Percentiles rank a stretch among this genome's conserved stretches.
Evolutionary conservation across 2,888 invertebrate species (phyloP).

Genomic region (Hetaerina titia): DNA sequence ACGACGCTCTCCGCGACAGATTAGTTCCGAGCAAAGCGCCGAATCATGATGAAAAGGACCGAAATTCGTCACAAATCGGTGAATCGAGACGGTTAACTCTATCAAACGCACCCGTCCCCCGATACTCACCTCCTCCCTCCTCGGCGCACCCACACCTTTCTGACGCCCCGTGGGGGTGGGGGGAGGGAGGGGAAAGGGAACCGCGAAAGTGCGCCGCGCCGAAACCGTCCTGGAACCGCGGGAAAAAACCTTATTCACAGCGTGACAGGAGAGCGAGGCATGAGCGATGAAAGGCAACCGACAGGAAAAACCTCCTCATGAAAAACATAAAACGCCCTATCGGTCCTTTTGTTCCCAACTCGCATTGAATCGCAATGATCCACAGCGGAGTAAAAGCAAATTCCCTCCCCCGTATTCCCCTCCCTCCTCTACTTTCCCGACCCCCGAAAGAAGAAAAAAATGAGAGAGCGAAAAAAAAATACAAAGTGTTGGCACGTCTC

Average conservation of each 20-base stretch:
- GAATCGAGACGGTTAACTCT: no score
- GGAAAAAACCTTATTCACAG: neutral
- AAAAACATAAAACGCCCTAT: neutral
- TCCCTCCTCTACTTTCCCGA: no score
- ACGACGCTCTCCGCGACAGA: no score
- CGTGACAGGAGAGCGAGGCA: neutral
- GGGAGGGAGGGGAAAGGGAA: neutral
- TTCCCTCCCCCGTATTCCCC: neutral
- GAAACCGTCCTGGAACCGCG: no score
- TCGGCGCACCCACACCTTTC: neutral
- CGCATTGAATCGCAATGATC: conserved; percentile 1
- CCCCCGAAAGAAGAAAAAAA: no score
- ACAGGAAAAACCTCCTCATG: neutral
- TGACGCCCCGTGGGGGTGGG: neutral
- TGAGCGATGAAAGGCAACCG: conserved; percentile 6
- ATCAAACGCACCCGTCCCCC: neutral
- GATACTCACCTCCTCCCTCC: neutral
- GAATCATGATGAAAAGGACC: no score
- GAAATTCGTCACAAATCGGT: no score
- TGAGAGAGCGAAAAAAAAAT: neutral
- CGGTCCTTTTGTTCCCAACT: neutral
- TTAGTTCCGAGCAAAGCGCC: no score
- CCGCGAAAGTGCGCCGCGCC: neutral
- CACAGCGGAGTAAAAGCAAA: neutral
- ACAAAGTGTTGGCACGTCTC: neutral